Base-by-base conservation (phyloP, 2,888 invertebrate species). In the Pyrgus malvae region DNA sequence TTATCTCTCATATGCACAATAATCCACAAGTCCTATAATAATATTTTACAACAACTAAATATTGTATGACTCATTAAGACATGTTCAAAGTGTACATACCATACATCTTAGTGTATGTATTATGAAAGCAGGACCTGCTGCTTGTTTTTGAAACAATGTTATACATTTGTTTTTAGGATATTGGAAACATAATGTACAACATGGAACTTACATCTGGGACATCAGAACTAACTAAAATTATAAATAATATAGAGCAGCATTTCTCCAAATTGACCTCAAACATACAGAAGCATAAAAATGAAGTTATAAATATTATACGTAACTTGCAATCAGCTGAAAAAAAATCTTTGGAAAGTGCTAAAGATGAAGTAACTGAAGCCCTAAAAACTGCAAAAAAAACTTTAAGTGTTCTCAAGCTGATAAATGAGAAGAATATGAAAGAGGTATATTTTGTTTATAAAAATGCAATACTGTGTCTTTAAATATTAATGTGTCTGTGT, bases 231-330 rank as follows among this genome's bases (percentile, higher is more conserved):
- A 73, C 76, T 37, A 67, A 66, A 29, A 62, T 81, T 8, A 77
- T 89, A 42, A 68, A 68, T 6, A 63, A 69, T 9, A 78, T 93
- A 3, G 86, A 87, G 38, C 88, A 90, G 58, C 91, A 92, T 65
- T 93, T 92, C 62, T 80, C 88, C 0, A 80, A 90, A 58, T 69
- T 93, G 0, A 86, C 87, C 57, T 90, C 87, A 0, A 67, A 81
- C 4, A 70, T 93, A 35, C 93, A 93, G 69, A 84, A 83, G 46
- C 73, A 90, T 37, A 93, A 93, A 62, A 67, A 76, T 8, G 80
- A 87, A 57, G 68, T 92, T 2, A 73, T 84, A 1, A 69, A 76
- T 3, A 68, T 74, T 12, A 60, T 92, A 6, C 55, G 74, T 3
- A 70, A 80, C 62, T 62, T 81, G 3, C 80, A 78, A 58, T 63